phyloP scores from a whole-genome alignment of 2,888 invertebrate genomes.

The Phorcus lineatus region DNA sequence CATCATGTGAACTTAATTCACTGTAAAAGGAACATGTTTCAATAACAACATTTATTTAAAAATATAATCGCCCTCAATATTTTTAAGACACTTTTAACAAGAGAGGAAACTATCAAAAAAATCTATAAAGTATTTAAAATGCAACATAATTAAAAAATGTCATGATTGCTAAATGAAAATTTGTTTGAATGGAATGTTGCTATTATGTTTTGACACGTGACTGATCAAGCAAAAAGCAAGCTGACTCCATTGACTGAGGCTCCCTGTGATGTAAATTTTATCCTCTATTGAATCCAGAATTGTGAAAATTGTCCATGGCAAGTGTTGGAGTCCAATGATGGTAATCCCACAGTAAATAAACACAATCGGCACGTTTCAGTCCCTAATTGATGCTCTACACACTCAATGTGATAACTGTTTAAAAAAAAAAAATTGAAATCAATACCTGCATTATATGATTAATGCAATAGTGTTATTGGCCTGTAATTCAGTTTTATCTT shows the following conservation, averaged over 20 bases:
- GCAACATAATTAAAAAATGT: background rate
- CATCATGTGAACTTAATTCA: too few relatives aligned
- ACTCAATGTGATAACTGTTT: background rate
- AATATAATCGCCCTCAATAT: too few relatives aligned
- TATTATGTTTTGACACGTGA: background rate
- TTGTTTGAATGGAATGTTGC: background rate
- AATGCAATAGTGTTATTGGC: constrained; percentile 9
- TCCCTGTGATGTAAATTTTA: background rate
- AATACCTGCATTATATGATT: constrained; percentile 17
- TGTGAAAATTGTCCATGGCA: background rate
- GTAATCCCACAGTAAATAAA: background rate
- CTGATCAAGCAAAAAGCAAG: background rate
- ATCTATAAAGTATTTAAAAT: background rate
- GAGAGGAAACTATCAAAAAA: too few relatives aligned
- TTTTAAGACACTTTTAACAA: too few relatives aligned
- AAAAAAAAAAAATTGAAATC: constrained; percentile 2
- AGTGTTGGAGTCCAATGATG: background rate
- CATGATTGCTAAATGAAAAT: background rate
- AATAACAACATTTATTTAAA: too few relatives aligned
- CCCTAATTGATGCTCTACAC: background rate
- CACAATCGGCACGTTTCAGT: background rate
- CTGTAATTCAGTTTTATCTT: background rate
- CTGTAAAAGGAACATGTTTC: too few relatives aligned
- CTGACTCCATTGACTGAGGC: background rate
- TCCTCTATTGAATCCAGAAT: background rate